Evolutionary conservation across 2,113 vertebrate genomes (phyloP).

Genomic region (Rhegmatorhina hoffmannsi): DNA sequence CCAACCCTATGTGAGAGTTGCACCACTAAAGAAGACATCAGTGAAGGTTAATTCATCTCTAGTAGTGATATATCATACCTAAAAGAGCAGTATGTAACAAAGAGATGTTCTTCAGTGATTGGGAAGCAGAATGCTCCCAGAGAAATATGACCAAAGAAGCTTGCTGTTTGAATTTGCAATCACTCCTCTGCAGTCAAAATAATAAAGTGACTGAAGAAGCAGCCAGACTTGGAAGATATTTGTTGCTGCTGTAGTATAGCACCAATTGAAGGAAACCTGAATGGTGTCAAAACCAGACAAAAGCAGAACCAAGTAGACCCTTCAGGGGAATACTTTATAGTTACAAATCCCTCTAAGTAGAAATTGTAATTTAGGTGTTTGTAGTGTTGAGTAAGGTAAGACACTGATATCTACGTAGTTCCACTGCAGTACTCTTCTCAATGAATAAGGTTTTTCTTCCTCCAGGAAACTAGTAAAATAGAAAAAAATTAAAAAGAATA

Average conservation of each 20-base stretch:
- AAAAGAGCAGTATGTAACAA: not conserved
- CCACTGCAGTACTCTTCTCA: not conserved
- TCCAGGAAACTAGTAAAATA: not conserved
- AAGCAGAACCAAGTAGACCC: not conserved
- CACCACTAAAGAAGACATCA: not conserved
- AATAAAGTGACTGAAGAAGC: not conserved
- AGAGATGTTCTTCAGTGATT: not conserved
- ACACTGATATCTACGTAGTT: not conserved
- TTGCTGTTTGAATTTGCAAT: conserved; percentile 3
- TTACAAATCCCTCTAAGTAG: not conserved
- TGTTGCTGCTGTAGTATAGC: not conserved
- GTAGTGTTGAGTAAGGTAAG: not conserved
- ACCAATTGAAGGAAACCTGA: not conserved
- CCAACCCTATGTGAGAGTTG: not conserved
- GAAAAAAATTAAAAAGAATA: not conserved
- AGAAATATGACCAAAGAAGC: not conserved
- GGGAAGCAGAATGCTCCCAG: not conserved
- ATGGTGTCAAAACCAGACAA: not conserved
- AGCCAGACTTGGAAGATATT: not conserved
- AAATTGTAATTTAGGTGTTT: not conserved
- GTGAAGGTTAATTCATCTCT: not conserved
- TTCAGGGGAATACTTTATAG: not conserved
- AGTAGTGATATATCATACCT: not conserved
- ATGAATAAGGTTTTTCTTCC: not conserved
- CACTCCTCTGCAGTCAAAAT: not conserved